Evolutionary conservation across 1,140 invertebrate genomes (phyloP), one percentile per base, ranked within the genome.

Genomic region (Luehdorfia chinensis): DNA sequence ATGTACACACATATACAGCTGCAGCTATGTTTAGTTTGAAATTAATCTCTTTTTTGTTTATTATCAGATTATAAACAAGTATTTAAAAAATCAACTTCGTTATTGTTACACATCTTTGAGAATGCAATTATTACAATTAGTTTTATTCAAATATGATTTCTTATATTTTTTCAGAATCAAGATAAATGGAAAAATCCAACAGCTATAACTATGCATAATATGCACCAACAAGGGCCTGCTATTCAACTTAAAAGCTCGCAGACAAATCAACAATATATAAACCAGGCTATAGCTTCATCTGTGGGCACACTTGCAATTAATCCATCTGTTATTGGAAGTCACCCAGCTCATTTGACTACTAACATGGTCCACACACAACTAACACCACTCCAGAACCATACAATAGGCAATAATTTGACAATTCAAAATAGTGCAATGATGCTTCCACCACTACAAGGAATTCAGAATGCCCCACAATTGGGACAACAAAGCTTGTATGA

Each of bases 101-200:
- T n/a, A n/a, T n/a, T n/a, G n/a, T n/a, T n/a, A n/a, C n/a, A n/a
- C n/a, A n/a, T n/a, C n/a, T n/a, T n/a, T n/a, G n/a, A n/a, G n/a
- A n/a, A n/a, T n/a, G n/a, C n/a, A n/a, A n/a, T n/a, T n/a, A n/a
- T n/a, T n/a, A n/a, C n/a, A n/a, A n/a, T n/a, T n/a, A n/a, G n/a
- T n/a, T n/a, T n/a, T n/a, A n/a, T 44, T 11, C 2, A 23, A 31
- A 31, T 25, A 47, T 12, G 12, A 23, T 49, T 15, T 33, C 47
- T 46, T 65, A 55, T 67, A 57, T 69, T 48, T 60, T 90, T 90
- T 57, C 84, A 93, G 91, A 92, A 90, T 84, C 90, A 91, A 79
- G 91, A 92, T 75, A 92, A 92, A 85, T 93, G 91, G 92, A 92
- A 92, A 74, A 92, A 90, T 83, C 74, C 88, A 47, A 66, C 72